A percentile compares a stretch with the other conserved stretches of the same genome.
These are phyloP conservation scores for Trichechus manatus DNA, from an alignment of 2,113 vertebrate species.

Conservation along the genomic window DNA sequence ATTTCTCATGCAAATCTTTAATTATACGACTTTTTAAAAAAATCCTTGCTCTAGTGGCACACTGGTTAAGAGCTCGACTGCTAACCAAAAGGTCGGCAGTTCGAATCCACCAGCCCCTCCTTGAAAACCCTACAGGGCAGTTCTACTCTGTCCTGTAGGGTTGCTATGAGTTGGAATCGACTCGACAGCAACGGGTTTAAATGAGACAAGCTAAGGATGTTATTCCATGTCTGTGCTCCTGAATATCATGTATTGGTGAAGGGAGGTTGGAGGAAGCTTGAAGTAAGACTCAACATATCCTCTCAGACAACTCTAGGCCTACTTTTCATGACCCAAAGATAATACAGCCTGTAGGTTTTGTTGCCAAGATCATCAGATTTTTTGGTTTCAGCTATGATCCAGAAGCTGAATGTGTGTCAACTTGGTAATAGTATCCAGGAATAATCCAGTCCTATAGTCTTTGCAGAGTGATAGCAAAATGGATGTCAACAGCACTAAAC, in stretches of 20 bases:
- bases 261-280: neutral
- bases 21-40: neutral
- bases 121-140: no score
- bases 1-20: neutral
- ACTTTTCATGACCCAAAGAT: slow-evolving; percentile 32
- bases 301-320: neutral
- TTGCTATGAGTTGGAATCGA: no score
- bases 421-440: slow-evolving; percentile 8
- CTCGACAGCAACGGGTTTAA: neutral
- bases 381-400: slow-evolving; percentile 53
- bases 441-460: neutral
- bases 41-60: neutral
- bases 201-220: neutral
- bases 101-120: no score
- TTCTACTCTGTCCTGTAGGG: no score
- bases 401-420: slow-evolving; percentile 32
- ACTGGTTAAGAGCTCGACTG: no score
- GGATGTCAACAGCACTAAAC: slow-evolving; percentile 52
- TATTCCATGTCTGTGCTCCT: neutral
- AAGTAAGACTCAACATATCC: neutral
- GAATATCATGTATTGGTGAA: neutral
- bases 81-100: no score
- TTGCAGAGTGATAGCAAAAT: slow-evolving; percentile 44
- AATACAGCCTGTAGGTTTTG: slow-evolving; percentile 12
- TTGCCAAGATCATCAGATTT: slow-evolving; percentile 67